Percentiles rank a stretch among this genome's conserved stretches.
phyloP scores from a whole-genome alignment of 1,140 invertebrate genomes.

The Drosophila busckii region DNA sequence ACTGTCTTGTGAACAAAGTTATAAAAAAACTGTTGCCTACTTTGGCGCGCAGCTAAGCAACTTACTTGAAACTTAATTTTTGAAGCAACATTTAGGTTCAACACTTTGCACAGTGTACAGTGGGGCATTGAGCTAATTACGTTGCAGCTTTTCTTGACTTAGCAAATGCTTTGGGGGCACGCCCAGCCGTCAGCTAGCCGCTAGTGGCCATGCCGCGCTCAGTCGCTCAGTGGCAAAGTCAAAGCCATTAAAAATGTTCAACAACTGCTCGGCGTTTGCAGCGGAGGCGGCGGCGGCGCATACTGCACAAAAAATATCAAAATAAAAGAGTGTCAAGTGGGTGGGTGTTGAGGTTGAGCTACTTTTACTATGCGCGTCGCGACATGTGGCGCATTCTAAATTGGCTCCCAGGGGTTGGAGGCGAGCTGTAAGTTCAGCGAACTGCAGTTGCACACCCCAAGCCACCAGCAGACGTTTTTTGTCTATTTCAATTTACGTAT shows the following conservation, averaged over 20 bases:
- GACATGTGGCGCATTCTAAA: slow-evolving; percentile 50
- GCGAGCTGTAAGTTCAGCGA: slow-evolving; percentile 17
- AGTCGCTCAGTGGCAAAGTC: slow-evolving; percentile 12
- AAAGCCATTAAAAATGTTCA: slow-evolving; percentile 47
- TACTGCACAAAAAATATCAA: too few species aligned
- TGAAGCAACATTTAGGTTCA: too few species aligned
- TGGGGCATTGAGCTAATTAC: slow-evolving; percentile 1
- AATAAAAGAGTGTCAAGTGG: slow-evolving; percentile 68
- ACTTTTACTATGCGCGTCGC: slow-evolving; percentile 16
- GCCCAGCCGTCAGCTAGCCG: too few species aligned
- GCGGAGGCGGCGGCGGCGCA: background rate
- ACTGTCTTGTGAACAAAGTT: too few species aligned
- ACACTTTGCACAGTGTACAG: slow-evolving; percentile 8
- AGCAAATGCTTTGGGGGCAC: slow-evolving; percentile 27
- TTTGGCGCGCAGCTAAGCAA: too few species aligned
- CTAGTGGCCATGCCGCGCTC: slow-evolving; percentile 11
- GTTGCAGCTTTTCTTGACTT: slow-evolving; percentile 32
- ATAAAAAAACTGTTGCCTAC: too few species aligned
- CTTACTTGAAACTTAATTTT: too few species aligned
- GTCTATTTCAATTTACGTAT: background rate
- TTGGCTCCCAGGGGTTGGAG: slow-evolving; percentile 39
- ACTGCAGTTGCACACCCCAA: slow-evolving; percentile 9
- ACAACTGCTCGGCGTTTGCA: too few species aligned
- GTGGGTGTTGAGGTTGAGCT: slow-evolving; percentile 47
- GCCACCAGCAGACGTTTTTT: too few species aligned